These are phyloP conservation scores for Heterohyrax brucei DNA, from an alignment of 2,797 vertebrate species.

Conservation along the genomic window DNA sequence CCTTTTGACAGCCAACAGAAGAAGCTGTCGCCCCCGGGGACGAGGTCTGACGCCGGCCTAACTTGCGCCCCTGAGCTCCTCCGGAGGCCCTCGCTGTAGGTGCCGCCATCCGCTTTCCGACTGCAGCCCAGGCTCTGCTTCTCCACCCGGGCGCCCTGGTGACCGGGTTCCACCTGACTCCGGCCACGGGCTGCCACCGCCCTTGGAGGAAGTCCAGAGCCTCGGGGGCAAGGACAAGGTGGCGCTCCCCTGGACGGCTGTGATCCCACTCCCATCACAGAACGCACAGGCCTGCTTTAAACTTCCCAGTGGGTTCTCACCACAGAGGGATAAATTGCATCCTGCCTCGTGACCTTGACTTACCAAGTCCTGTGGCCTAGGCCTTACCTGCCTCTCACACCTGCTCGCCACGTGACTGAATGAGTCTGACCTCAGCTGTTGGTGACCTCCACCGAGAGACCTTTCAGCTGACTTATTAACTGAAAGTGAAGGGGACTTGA, in stretches of 20 bases:
- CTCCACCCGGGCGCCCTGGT: not conserved
- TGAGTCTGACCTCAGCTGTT: not conserved
- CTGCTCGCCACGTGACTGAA: not conserved
- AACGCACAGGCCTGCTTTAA: not conserved
- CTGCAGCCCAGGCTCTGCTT: not conserved
- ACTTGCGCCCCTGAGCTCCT: not conserved
- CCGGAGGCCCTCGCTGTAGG: accelerated
- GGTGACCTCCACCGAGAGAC: not conserved
- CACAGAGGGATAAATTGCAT: not conserved
- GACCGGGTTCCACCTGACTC: not conserved
- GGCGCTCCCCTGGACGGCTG: not conserved
- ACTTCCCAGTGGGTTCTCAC: not conserved
- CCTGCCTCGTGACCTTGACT: not conserved
- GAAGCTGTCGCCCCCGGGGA: not conserved
- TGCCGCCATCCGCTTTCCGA: not conserved
- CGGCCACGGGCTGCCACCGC: not conserved
- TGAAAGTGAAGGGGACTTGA: too few relatives aligned
- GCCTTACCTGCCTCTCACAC: not conserved
- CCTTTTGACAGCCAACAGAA: not conserved
- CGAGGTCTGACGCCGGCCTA: not conserved
- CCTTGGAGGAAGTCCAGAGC: not conserved
- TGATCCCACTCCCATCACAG: not conserved
- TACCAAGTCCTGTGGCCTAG: not conserved
- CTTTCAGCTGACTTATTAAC: not conserved
- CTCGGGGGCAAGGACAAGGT: not conserved